Conservation (phyloP, 2,888 invertebrate species). For the Conchocele bisecta region DNA sequence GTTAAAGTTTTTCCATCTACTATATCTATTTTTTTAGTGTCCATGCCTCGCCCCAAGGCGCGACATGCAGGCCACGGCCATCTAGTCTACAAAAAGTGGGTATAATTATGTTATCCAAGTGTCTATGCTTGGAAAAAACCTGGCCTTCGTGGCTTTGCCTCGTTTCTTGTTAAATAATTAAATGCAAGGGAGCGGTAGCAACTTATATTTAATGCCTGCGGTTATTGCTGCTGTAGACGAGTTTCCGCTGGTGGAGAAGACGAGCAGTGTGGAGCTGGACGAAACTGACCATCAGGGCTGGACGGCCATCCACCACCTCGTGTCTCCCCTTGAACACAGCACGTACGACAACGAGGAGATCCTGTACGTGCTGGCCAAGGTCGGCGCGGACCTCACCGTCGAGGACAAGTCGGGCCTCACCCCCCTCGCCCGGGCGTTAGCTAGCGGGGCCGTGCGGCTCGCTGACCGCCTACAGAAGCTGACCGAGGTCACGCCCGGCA, state of each 20-base stretch:
- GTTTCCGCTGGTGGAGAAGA: constrained; percentile 67
- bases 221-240: constrained; percentile 41
- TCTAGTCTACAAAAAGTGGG: too few species aligned
- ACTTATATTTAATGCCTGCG: neutral
- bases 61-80: too few species aligned
- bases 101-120: too few species aligned
- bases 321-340: constrained; percentile 79
- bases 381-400: constrained; percentile 76
- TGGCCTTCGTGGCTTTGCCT: too few species aligned
- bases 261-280: constrained; percentile 75
- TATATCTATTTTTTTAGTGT: too few species aligned
- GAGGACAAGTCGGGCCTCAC: constrained; percentile 76
- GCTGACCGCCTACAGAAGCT: constrained; percentile 71
- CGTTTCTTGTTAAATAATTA: too few species aligned
- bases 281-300: constrained; percentile 79
- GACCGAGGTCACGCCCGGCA: constrained; percentile 55
- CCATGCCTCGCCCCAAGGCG: too few species aligned
- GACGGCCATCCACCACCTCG: constrained; percentile 82
- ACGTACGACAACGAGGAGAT: constrained; percentile 82
- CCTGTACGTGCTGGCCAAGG: constrained; percentile 77
- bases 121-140: too few species aligned
- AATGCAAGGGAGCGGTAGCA: too few species aligned
- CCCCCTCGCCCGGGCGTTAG: constrained; percentile 74
- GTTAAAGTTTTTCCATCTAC: too few species aligned
- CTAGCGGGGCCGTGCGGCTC: constrained; percentile 69